A percentile compares a stretch with the other conserved stretches of the same genome.
These are phyloP conservation scores for Hylaea fasciaria DNA, from an alignment of 2,888 invertebrate genomes.

Conservation along the genomic window DNA sequence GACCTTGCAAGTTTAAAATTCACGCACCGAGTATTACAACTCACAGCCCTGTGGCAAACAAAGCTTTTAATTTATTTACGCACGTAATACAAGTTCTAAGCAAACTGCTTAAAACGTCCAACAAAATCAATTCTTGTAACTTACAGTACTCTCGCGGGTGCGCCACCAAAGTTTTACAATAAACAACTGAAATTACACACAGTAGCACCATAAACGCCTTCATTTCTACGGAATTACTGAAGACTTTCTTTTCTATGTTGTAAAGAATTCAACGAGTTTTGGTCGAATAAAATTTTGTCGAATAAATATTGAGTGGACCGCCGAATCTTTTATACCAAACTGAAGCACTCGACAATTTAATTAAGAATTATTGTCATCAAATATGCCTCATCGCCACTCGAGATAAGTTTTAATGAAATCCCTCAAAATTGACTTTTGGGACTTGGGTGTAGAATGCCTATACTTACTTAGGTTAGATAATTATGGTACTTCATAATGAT, in stretches of 20 bases:
- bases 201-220: conserved; percentile 57
- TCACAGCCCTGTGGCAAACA: conserved; percentile 8
- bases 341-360: conserved; percentile 51
- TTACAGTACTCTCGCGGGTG: conserved; percentile 50
- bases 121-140: conserved; percentile 39
- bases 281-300: conserved; percentile 10
- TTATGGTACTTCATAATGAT: conserved; percentile 4
- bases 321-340: conserved; percentile 45
- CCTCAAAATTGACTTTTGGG: conserved; percentile 26
- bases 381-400: conserved; percentile 37
- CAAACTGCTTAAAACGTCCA: conserved; percentile 20
- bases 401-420: conserved; percentile 47
- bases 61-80: conserved; percentile 23
- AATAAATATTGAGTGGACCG: conserved; percentile 30
- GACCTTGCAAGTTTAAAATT: neutral
- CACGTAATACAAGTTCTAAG: conserved; percentile 24
- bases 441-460: too few species aligned
- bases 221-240: conserved; percentile 52
- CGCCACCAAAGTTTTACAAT: conserved; percentile 54
- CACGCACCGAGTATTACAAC: conserved; percentile 2
- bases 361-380: conserved; percentile 44
- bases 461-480: conserved; percentile 10
- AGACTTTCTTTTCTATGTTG: conserved; percentile 38
- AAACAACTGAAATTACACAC: conserved; percentile 55
- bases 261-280: conserved; percentile 39